These are phyloP conservation scores for Syritta pipiens DNA, from an alignment of 2,888 invertebrate species.

Conservation along the genomic window DNA sequence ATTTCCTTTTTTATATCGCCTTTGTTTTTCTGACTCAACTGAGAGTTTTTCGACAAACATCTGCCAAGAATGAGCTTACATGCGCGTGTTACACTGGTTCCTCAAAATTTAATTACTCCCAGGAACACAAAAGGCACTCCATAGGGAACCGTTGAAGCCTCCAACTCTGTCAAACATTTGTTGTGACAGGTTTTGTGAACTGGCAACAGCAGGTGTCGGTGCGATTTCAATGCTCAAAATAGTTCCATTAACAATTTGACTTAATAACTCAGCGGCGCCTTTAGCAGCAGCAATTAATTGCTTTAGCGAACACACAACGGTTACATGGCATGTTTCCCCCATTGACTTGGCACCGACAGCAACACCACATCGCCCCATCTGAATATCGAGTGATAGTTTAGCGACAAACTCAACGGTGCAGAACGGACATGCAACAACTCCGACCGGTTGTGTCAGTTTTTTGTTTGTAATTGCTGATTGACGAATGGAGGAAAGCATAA, in stretches of 20 bases:
- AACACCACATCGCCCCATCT: no score
- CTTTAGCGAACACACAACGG: constrained; percentile 21
- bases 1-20: constrained; percentile 8
- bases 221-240: not conserved
- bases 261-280: constrained; percentile 34
- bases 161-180: not conserved
- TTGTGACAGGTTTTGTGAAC: constrained; percentile 19
- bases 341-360: not conserved
- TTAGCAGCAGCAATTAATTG: constrained; percentile 52
- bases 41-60: constrained; percentile 23
- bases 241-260: constrained; percentile 16
- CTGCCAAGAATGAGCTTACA: no score
- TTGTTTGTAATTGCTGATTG: constrained; percentile 27
- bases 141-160: not conserved
- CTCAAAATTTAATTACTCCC: not conserved
- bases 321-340: constrained; percentile 48
- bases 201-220: constrained; percentile 38
- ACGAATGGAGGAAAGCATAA: constrained; percentile 26
- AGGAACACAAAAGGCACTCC: not conserved
- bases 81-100: not conserved
- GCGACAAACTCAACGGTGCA: constrained; percentile 60
- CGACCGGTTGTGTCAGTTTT: not conserved
- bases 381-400: constrained; percentile 65
- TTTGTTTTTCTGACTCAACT: constrained; percentile 1
- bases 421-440: constrained; percentile 39